Conservation (phyloP, 2,113 vertebrate species). For the Guaruba guarouba region DNA sequence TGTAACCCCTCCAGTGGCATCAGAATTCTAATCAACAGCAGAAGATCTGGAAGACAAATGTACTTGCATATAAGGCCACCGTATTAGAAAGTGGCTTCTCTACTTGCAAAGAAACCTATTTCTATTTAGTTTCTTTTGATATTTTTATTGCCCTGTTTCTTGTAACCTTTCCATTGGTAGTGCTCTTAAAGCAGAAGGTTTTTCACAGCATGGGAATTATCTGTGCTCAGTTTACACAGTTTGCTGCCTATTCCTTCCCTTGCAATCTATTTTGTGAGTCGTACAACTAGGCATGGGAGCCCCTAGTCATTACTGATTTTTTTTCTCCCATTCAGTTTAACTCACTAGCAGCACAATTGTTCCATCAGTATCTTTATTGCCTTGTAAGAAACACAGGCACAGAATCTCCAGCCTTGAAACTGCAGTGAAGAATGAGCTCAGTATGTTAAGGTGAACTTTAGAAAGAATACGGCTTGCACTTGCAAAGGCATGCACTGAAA, state of each 20-base stretch:
- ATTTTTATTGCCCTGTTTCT: constrained; percentile 60
- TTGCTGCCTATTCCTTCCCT: constrained; percentile 45
- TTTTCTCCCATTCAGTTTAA: constrained; percentile 20
- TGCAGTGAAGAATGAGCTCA: neutral
- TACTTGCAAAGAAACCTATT: constrained; percentile 54
- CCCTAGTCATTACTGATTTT: constrained; percentile 5
- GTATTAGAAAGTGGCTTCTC: constrained; percentile 55
- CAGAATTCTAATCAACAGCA: constrained; percentile 69
- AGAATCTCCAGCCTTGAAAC: neutral
- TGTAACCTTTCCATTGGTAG: constrained; percentile 53
- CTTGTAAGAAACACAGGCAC: neutral
- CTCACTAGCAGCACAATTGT: neutral
- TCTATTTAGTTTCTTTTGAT: constrained; percentile 53
- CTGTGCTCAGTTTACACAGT: constrained; percentile 49
- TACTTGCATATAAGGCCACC: constrained; percentile 49
- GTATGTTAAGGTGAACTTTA: neutral
- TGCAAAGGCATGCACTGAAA: neutral
- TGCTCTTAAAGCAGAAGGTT: constrained; percentile 37
- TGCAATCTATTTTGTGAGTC: constrained; percentile 29
- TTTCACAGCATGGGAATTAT: constrained; percentile 48
- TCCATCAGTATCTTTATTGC: neutral
- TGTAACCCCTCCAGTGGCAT: constrained; percentile 64
- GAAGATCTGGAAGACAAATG: constrained; percentile 71
- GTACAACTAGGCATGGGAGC: neutral
- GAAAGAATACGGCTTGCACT: neutral